Conservation (phyloP, 2,113 vertebrate genomes). For the Dicentrarchus labrax region DNA sequence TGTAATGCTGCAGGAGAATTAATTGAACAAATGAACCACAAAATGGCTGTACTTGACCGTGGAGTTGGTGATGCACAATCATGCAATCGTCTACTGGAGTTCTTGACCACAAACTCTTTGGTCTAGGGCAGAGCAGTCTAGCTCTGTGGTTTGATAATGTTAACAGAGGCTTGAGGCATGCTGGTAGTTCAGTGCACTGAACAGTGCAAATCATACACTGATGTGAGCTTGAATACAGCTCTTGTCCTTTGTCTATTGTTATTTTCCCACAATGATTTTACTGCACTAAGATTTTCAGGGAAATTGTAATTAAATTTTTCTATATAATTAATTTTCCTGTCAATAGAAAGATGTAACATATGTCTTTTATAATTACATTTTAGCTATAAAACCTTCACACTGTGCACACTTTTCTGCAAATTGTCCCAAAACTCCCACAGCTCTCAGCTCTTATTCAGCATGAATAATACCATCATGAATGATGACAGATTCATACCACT, state of each 20-base stretch:
- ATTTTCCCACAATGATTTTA: neutral
- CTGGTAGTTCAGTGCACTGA: conserved; percentile 49
- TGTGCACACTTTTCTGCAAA: neutral
- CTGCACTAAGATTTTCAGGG: neutral
- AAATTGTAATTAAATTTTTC: neutral
- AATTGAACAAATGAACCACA: conserved; percentile 67
- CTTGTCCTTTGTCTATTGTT: conserved; percentile 8
- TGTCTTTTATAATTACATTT: neutral
- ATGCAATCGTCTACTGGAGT: conserved; percentile 29
- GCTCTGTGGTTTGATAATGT: conserved; percentile 37
- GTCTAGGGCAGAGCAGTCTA: conserved; percentile 14
- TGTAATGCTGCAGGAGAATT: conserved; percentile 22
- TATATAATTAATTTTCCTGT: neutral
- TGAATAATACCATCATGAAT: neutral
- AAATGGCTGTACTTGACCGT: conserved; percentile 49
- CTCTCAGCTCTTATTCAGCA: neutral
- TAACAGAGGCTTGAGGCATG: conserved; percentile 28
- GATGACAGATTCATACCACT: neutral
- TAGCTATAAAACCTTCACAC: neutral
- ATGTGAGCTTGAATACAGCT: conserved; percentile 37
- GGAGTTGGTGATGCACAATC: conserved; percentile 26
- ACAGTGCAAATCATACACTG: conserved; percentile 22
- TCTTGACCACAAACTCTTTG: conserved; percentile 30
- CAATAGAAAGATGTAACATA: neutral
- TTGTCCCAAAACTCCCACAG: neutral